Base-by-base conservation (phyloP, 2,797 vertebrate species). In the Acropternis orthonyx region DNA sequence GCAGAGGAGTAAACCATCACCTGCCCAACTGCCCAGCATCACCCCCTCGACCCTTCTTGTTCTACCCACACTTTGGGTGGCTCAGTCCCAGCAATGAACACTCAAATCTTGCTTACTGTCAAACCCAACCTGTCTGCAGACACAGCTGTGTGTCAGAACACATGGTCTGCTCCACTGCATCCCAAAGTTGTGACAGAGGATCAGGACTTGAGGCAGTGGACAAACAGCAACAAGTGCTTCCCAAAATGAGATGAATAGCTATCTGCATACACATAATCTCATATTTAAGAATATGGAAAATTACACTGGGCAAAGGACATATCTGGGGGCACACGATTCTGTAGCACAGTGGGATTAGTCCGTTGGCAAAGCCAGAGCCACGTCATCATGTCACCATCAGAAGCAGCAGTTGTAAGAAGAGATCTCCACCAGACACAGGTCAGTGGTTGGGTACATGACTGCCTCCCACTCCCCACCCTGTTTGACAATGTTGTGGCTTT, bases 371-470 rank as follows among this genome's bases (percentile, higher is more conserved):
- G 37, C 21, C 71, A 59, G 51, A 69, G 32, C 16, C 24, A 3
- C 59, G 69, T 36, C 23, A 27, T 3, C 63, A 9, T 1, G 0
- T 12, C 9, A 14, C 21, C 7, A 10, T 7, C 32, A 68, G 48
- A 36, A 43, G 36, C 26, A 72, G 51, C 71, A 73, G 34, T 26
- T 32, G 37, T 9, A 48, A 66, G 67, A 48, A 58, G 51, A 65
- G 32, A 71, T 19, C 36, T 32, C 32, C 16, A 48, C 36, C 51
- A 49, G 44, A 20, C 34, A 20, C 0, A 0, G 34, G 14, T 18
- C 44, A 26, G 56, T 2, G 13, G 19, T 2, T 30, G 34, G 17
- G 15, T 13, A 44, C 17, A 10, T 0, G 7, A 9, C 72, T 37
- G 36, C 44, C 17, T 61, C 32, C 67, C 49, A 37, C 6, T 56